These are phyloP conservation scores for Grammomys dolichurus DNA, from an alignment of 2,113 vertebrate genomes.

Conservation along the genomic window DNA sequence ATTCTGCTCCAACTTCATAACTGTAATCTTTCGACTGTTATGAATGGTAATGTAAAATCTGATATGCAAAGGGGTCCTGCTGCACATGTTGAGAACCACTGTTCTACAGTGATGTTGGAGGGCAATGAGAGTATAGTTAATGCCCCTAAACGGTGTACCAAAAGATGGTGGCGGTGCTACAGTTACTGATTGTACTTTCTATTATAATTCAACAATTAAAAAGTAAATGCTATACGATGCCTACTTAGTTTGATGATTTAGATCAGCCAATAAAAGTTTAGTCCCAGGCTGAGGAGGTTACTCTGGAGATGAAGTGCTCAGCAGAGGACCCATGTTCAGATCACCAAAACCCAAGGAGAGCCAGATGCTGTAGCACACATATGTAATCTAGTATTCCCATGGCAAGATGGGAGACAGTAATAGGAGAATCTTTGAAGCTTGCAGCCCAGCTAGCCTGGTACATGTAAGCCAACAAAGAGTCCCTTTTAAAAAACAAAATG, in stretches of 20 bases:
- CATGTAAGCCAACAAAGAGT: neutral
- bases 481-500: neutral
- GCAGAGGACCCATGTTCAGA: neutral
- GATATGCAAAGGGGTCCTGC: neutral
- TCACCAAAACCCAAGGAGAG: neutral
- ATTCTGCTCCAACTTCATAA: neutral
- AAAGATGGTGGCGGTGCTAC: neutral
- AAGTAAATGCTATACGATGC: neutral
- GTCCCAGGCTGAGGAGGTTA: neutral
- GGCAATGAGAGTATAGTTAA: neutral
- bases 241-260: neutral
- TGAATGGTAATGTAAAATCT: neutral
- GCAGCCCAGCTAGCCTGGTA: too few species aligned
- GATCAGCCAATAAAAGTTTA: neutral
- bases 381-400: too few species aligned
- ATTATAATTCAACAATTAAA: neutral
- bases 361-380: neutral
- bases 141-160: neutral
- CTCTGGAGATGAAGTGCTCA: neutral
- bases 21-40: neutral
- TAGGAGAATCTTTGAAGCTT: neutral
- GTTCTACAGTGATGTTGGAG: neutral
- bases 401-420: neutral
- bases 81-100: neutral
- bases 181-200: neutral